Base-by-base conservation (phyloP, 1,140 invertebrate species). In the Cylas formicarius region DNA sequence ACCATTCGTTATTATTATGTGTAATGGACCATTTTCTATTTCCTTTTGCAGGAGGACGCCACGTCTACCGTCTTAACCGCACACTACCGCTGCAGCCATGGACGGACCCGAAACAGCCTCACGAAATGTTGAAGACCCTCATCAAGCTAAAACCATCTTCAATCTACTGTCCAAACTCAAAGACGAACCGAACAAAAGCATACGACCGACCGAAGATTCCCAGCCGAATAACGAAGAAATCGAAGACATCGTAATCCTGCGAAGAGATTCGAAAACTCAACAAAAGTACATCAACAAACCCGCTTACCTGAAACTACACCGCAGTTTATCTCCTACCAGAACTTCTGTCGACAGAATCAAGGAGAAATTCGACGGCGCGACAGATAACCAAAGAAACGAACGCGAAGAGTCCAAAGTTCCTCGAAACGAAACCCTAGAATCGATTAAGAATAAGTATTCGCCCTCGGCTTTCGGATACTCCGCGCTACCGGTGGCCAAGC, bases 271-370 rank as follows among this genome's bases (percentile, higher is more conserved):
- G 10, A 24, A 14, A 7, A 50, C 45, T 4, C 45, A 44, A n/a
- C 13, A 22, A 18, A 50, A 18, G 13, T 10, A 23, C 4, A 50
- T 61, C 16, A 59, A 60, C 23, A 52, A 49, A 33, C 36, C 48
- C 2, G 50, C 54, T 13, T 61, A 61, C 34, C 41, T 52, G n/a
- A 57, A 58, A 36, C 41, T 60, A 7, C 59, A 61, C 40, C 28
- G 51, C 11, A 52, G 33, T 19, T 22, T 48, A 14, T 54, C 49
- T 0, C 31, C 55, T 3, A 38, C 35, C 21, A 55, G 24, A 20
- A 48, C 31, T 14, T 44, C 35, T 9, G 37, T 58, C 11, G 53
- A 53, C 16, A 41, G 46, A 20, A 36, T 56, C 19, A 57, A 60
- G 24, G 51, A 48, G 24, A 55, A 49, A 16, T 56, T 45, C 24